Base-by-base conservation (phyloP, 2,797 vertebrate species). In the Halcyon chelicuti region DNA sequence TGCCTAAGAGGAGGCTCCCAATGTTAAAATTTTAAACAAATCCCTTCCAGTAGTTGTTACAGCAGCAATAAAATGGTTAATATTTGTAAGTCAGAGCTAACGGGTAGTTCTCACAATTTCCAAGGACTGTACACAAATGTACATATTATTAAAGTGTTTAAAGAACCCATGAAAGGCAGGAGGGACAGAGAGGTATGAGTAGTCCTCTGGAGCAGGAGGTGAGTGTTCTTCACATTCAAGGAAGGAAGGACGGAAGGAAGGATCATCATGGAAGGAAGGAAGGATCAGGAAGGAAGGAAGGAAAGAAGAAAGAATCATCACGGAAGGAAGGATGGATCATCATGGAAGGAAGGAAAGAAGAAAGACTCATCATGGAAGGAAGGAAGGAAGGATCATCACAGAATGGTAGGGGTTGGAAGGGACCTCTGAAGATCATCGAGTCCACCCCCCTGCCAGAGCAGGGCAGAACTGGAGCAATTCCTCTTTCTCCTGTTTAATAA, bases 1-100 rank as follows among this genome's bases (percentile, higher is more conserved):
- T 1, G 22, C 11, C 14, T 21, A 22, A 54, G 0, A 0, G 7
- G 10, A 71, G 7, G 13, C 28, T 65, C 37, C 7, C 1, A 66
- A 60, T 17, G 3, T 10, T 54, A 71, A 6, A 44, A 40, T 21
- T 55, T 63, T 28, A 66, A 71, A 67, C 9, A 66, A 70, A 68
- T 31, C 4, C 2, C 22, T 52, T 75, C 35, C 55, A 73, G 62
- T 4, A 8, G 29, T 40, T 60, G 37, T 75, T 63, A n/a, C 5
- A 51, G 46, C 7, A 74, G 87, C 82, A 85, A 19, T 15, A 23
- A 60, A n/a, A 47, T 14, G 7, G 13, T 14, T 21, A 93, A 1
- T 22, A 7, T 10, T 26, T 26, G 2, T 26, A 54, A 70, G 10
- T 37, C 15, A 28, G 10, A 35, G 23, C 8, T 40, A 46, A 35